phyloP scores from a whole-genome alignment of 1,140 invertebrate species.

The Pollicipes pollicipes region DNA sequence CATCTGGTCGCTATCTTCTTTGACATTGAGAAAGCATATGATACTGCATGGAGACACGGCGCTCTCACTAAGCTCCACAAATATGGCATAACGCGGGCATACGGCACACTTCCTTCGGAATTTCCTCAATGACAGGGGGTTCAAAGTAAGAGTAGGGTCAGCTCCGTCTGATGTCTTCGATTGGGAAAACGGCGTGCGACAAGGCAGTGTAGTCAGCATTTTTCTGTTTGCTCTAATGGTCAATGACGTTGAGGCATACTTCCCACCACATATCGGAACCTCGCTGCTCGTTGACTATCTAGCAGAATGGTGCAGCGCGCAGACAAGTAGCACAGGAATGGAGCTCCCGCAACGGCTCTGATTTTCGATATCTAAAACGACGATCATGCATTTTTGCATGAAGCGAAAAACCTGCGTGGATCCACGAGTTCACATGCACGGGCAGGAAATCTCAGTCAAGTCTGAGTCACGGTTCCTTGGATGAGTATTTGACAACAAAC shows the following conservation, averaged over 20 bases:
- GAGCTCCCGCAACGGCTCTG: background rate
- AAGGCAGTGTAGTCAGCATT: slow-evolving; percentile 4
- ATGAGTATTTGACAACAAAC: too few relatives aligned
- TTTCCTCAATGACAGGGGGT: background rate
- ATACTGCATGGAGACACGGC: background rate
- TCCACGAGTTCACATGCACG: too few relatives aligned
- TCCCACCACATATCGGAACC: background rate
- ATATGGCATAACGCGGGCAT: slow-evolving; percentile 7
- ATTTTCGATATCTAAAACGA: background rate
- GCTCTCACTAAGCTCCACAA: background rate
- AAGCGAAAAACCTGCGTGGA: too few relatives aligned
- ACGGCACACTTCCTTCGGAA: background rate
- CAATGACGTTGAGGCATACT: slow-evolving; percentile 4
- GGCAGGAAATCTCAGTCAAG: too few relatives aligned
- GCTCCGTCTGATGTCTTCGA: background rate
- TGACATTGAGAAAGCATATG: slow-evolving; percentile 2
- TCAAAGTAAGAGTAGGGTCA: background rate
- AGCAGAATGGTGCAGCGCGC: background rate
- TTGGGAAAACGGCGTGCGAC: slow-evolving; percentile 4
- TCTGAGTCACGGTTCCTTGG: too few relatives aligned
- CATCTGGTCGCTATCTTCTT: background rate
- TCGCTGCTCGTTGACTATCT: slow-evolving; percentile 3
- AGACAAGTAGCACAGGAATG: background rate
- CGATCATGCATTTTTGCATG: background rate
- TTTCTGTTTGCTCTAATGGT: slow-evolving; percentile 2